Base-by-base conservation (phyloP, 2,113 vertebrate species). In the Cisticola juncidis region DNA sequence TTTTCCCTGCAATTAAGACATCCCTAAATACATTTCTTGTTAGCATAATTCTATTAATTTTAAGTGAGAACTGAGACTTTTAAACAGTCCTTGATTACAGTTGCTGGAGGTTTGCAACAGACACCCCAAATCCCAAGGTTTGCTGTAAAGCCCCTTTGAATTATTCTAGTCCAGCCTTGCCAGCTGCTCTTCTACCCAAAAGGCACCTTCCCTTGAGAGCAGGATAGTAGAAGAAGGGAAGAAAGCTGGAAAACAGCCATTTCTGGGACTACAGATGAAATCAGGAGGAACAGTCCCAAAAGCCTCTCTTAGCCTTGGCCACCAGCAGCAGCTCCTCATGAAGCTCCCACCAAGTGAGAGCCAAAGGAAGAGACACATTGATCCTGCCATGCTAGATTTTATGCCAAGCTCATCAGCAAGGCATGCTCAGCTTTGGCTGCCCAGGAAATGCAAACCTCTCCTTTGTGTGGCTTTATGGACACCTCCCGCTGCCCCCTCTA, bases 81-180 rank as follows among this genome's bases (percentile, higher is more conserved):
- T 78, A 94, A 94, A n/a, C 36, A 89, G 77, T 29, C 61, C 57
- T 90, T 95, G 88, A 71, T 85, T 91, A 78, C 58, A 70, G 62
- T 64, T 79, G 77, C 42, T 40, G 31, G 26, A 31, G n/a, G 38
- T 80, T 92, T 91, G 62, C 81, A 81, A 86, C 38, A 90, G 66
- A 93, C 42, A 92, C 42, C 61, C 54, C 57, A 89, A 82, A 94
- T 54, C 48, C 48, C 72, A 79, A 82, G 58, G 74, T 74, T 80
- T 72, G 21, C n/a, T 44, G 44, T 82, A 88, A 95, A 95, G 13
- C 68, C 38, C 51, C 15, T 14, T 36, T 61, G 83, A 68, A 69
- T 64, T 38, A 36, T 68, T 89, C 57, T 69, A 77, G 78, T 86
- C 62, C 61, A 94, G 81, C 70, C 45, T 87, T 87, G 89, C 54